Evolutionary conservation across 2,113 vertebrate genomes (phyloP), one percentile per base, ranked within the genome.

Genomic region (Anhinga rufa): DNA sequence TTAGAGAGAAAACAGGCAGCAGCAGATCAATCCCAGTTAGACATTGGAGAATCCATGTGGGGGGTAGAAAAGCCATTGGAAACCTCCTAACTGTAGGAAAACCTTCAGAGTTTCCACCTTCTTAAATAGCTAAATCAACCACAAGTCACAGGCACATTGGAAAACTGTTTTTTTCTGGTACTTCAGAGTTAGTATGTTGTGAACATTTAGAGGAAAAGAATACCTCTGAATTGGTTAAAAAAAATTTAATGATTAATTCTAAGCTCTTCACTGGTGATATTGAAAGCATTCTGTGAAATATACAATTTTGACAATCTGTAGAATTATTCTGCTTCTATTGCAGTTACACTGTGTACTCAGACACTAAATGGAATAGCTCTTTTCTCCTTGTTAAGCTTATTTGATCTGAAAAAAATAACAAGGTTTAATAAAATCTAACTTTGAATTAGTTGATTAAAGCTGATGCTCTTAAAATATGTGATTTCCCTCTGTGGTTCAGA

Each of bases 381-480:
- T 86, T 92, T 75, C 65, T 86, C 49, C 36, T 88, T 88, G 16
- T 86, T 88, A 79, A 78, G 57, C 29, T 69, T 90, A 86, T 66
- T 91, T 93, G 46, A 94, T 82, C 42, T 92, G 10, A 66, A 86
- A 86, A 90, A 94, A 84, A 5, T 58, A 80, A 19, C 58, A 93
- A 82, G 22, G 5, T 86, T 93, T 92, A 92, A 82, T 95, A 72
- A 92, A 94, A 86, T 65, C 42, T 60, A 66, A 74, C 49, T 95
- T 90, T 84, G 62, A 92, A 91, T 95, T 92, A 79, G 32, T 71
- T 90, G 42, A 91, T 94, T 95, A 88, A 95, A 94, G 66, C 44
- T 12, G 19, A 81, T 40, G 81, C 40, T 92, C 54, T 86, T 96
- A 93, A 95, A 93, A 94, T 71, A 83, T 11, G 31, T 93, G 72